Percentiles rank a stretch among this genome's conserved stretches.
phyloP scores from a whole-genome alignment of 2,888 invertebrate species.

The Abrostola triplasia region DNA sequence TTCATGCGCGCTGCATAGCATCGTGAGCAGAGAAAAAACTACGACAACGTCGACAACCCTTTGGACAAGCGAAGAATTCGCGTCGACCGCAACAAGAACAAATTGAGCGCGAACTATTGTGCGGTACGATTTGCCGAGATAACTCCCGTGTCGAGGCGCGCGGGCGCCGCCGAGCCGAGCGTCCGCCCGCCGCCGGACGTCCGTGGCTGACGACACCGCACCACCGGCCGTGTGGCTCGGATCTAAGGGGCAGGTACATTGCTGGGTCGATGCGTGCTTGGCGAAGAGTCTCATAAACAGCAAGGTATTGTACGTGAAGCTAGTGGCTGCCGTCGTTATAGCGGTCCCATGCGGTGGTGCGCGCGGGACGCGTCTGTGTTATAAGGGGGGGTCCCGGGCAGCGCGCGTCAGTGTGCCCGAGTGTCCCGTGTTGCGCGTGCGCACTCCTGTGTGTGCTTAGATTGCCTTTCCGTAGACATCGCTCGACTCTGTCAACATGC shows the following conservation, averaged over 20 bases:
- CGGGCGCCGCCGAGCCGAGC: conserved; percentile 73
- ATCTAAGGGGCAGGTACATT: conserved; percentile 58
- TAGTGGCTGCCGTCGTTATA: conserved; percentile 61
- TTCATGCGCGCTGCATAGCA: conserved; percentile 66
- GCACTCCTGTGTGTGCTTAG: conserved; percentile 77
- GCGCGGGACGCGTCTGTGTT: conserved; percentile 85
- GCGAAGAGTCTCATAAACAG: conserved; percentile 38
- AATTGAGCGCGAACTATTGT: conserved; percentile 87
- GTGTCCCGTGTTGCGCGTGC: conserved; percentile 85
- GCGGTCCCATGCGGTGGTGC: conserved; percentile 73
- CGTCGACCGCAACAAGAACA: conserved; percentile 87
- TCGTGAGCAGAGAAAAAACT: conserved; percentile 79
- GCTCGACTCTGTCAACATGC: conserved; percentile 74
- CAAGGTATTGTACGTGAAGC: conserved; percentile 69
- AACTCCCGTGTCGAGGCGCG: conserved; percentile 82
- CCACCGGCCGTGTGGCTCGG: conserved; percentile 40
- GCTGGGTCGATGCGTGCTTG: conserved; percentile 50
- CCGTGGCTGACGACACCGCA: conserved; percentile 66
- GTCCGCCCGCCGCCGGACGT: conserved; percentile 73
- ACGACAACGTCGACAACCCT: conserved; percentile 76
- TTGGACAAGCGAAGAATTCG: conserved; percentile 85
- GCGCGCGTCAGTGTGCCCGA: conserved; percentile 87
- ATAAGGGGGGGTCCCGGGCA: conserved; percentile 86
- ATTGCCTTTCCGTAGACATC: conserved; percentile 63
- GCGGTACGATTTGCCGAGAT: conserved; percentile 86